Base-by-base conservation (phyloP, 1,140 invertebrate species). In the Calycopis cecrops region DNA sequence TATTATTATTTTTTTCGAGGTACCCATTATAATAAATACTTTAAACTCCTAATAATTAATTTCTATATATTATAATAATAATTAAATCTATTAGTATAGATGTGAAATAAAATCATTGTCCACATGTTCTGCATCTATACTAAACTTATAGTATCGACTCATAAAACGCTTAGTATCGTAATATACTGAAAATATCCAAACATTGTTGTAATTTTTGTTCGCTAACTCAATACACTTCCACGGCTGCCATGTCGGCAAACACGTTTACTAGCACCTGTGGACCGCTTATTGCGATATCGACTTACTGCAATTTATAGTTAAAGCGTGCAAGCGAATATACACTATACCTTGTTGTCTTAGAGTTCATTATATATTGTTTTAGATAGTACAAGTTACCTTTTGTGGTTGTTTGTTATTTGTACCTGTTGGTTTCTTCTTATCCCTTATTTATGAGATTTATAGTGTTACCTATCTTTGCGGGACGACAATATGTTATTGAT, bases 271-370 rank as follows among this genome's bases (percentile, higher is more conserved):
- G 11, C 52, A 53, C 52, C 52, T 53, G 52, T 37, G 52, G 52
- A 53, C n/a, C 52, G 52, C 33, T 53, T 53, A 53, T 44, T 53
- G 38, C 52, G 42, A 28, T 28, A 53, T 53, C 52, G 52, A 40
- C 52, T 53, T 52, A 40, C 38, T 53, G 38, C 42, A 33, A 53
- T 53, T 53, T 53, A 44, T 40, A 40, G 35, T 6, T 21, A 37
- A 34, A 16, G 21, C 33, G 28, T 44, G n/a, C 52, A 42, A 40
- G 44, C 52, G 9, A 33, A 44, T 44, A 44, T 33, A 9, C 1
- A n/a, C 52, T 16, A 9, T 53, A 34, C 33, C 6, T 28, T 14
- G 33, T 1, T 7, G 16, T 7, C 33, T 28, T 11, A 53, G 42
- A 3, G 42, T 9, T 6, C 18, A 40, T 33, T 33, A 10, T 53